Evolutionary conservation across 1,140 invertebrate genomes (phyloP), one percentile per base, ranked within the genome.

Genomic region (Saxidomus purpurata): DNA sequence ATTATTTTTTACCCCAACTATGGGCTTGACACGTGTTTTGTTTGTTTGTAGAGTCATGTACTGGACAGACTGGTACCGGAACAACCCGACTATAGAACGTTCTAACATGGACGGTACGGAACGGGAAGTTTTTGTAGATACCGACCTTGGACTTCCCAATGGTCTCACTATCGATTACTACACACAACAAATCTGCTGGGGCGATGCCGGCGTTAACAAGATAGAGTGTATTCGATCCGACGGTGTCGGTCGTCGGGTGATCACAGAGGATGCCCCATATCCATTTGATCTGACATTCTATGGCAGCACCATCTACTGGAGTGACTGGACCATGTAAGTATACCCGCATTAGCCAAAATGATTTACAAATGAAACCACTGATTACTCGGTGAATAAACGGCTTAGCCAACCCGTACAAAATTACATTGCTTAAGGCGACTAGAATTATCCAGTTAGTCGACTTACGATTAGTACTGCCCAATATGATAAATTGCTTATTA

Each of bases 61-160:
- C 94, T 99, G 99, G 98, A 98, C 98, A 0, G 99, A 99, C 94
- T 99, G 99, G 99, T 98, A 99, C 95, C 97, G 99, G n/a, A 96
- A 96, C 0, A 96, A 97, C 61, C 99, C 99, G 0, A 99, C 98
- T 96, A 98, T 99, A 87, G 99, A 99, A 96, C 97, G 97, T 96
- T 97, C 99, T 1, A 98, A 99, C 95, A 97, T 99, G 96, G 99
- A 99, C 95, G 99, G 99, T 0, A 97, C 97, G 6, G 97, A 97
- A 0, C 96, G 99, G 61, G 92, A 94, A 82, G 93, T 96, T 6
- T 94, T 97, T n/a, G 95, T 97, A 2, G 94, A 95, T 17, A 94
- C 95, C 6, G 96, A 96, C 69, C 93, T 97, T 0, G 94, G 95
- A 34, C 94, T 97, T 4, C 97, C 97, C 22, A 97, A 97, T 94